A percentile compares a stretch with the other conserved stretches of the same genome.
Conservation (phyloP, 1,140 invertebrate species). For the Bombus sibiricus region DNA sequence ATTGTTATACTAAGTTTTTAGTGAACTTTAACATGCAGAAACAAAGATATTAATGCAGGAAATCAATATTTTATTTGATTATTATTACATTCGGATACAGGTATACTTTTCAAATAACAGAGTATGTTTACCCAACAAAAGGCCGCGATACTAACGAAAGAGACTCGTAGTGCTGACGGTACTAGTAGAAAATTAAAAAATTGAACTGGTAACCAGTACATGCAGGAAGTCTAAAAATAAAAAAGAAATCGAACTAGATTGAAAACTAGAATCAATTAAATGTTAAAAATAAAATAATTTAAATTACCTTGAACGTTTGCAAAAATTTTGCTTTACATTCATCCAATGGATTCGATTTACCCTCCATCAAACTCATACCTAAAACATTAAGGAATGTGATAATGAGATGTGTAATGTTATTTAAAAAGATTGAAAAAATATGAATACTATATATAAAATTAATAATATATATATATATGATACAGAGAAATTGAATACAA, state of each 20-base stretch:
- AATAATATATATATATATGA: no score
- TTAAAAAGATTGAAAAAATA: background rate
- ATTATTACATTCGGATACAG: conserved; percentile 60
- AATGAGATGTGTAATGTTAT: background rate
- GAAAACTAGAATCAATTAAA: background rate
- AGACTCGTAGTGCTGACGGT: conserved; percentile 86
- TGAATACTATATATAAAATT: no score
- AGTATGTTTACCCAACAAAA: conserved; percentile 91
- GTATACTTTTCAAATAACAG: conserved; percentile 88
- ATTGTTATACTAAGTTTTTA: background rate
- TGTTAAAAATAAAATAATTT: background rate
- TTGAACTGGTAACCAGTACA: conserved; percentile 91
- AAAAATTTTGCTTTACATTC: conserved; percentile 89
- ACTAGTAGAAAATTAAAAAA: conserved; percentile 88
- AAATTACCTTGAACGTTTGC: conserved; percentile 86
- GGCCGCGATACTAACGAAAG: conserved; percentile 88
- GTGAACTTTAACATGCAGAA: background rate
- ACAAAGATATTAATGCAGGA: background rate
- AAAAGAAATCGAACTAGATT: conserved; percentile 5
- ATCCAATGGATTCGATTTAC: conserved; percentile 85
- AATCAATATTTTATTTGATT: conserved; percentile 30
- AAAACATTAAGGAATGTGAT: conserved; percentile 65
- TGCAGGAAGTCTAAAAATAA: conserved; percentile 84
- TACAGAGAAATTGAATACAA: conserved; percentile 70
- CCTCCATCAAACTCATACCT: conserved; percentile 90